Percentiles rank a stretch among this genome's conserved stretches.
These are phyloP conservation scores for Drosophila tropicalis DNA, from an alignment of 1,140 invertebrate species.

Conservation along the genomic window DNA sequence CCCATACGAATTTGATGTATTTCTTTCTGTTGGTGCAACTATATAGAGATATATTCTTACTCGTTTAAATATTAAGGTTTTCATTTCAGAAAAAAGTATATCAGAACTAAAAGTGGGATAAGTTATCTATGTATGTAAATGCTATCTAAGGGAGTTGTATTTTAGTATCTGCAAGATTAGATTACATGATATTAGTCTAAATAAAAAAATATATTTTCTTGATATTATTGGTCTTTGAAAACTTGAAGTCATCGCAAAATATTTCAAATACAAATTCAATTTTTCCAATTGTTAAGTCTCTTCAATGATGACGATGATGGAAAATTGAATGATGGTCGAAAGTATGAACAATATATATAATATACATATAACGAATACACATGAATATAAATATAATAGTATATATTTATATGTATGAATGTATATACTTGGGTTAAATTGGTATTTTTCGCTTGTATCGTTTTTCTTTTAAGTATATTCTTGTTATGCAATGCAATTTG, in stretches of 20 bases:
- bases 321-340: constrained; percentile 58
- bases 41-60: no score
- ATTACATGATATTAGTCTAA: constrained; percentile 5
- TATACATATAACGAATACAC: constrained; percentile 24
- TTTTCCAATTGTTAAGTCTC: constrained; percentile 59
- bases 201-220: neutral
- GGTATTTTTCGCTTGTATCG: constrained; percentile 40
- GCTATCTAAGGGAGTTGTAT: no score
- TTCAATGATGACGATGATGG: constrained; percentile 64
- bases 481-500: constrained; percentile 34
- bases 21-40: no score
- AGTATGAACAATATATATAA: constrained; percentile 35
- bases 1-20: no score
- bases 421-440: constrained; percentile 18
- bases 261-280: constrained; percentile 45
- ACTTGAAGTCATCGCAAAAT: constrained; percentile 52
- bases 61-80: no score
- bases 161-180: constrained; percentile 5
- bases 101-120: no score
- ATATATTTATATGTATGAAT: constrained; percentile 30
- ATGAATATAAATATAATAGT: constrained; percentile 18
- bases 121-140: no score
- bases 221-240: constrained; percentile 25
- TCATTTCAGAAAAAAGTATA: no score
- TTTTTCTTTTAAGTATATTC: constrained; percentile 25